These are phyloP conservation scores for Pollenia angustigena DNA, from an alignment of 2,888 invertebrate genomes.

Conservation along the genomic window DNA sequence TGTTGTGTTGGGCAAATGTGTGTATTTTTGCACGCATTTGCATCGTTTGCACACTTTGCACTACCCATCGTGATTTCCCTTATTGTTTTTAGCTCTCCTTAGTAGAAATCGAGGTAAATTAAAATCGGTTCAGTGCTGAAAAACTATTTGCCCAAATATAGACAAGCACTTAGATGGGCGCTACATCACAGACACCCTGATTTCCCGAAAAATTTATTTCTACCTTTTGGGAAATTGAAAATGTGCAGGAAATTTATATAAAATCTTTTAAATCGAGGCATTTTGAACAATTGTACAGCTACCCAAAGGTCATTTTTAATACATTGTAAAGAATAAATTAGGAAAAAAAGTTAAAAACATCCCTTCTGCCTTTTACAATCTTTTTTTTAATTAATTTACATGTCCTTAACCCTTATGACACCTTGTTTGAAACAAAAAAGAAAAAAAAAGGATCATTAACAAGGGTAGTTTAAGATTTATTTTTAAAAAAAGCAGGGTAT, in stretches of 20 bases:
- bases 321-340: not conserved
- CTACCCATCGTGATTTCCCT: too few relatives aligned
- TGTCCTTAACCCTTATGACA: constrained; percentile 38
- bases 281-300: not conserved
- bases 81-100: too few relatives aligned
- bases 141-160: too few relatives aligned
- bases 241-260: not conserved
- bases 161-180: too few relatives aligned
- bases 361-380: not conserved
- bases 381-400: not conserved
- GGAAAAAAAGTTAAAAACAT: constrained; percentile 1
- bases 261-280: not conserved
- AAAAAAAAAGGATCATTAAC: constrained; percentile 17
- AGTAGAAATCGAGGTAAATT: too few relatives aligned
- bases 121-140: too few relatives aligned
- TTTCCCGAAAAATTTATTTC: too few relatives aligned
- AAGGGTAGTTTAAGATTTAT: constrained; percentile 24
- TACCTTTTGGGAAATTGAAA: too few relatives aligned
- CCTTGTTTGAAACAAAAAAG: constrained; percentile 14
- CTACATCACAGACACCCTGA: too few relatives aligned
- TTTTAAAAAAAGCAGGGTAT: not conserved
- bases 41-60: too few relatives aligned
- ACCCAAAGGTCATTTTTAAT: constrained; percentile 12
- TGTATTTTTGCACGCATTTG: too few relatives aligned
- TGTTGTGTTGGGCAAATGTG: too few relatives aligned